Base-by-base conservation (phyloP, 2,888 invertebrate species). In the Mantis religiosa region DNA sequence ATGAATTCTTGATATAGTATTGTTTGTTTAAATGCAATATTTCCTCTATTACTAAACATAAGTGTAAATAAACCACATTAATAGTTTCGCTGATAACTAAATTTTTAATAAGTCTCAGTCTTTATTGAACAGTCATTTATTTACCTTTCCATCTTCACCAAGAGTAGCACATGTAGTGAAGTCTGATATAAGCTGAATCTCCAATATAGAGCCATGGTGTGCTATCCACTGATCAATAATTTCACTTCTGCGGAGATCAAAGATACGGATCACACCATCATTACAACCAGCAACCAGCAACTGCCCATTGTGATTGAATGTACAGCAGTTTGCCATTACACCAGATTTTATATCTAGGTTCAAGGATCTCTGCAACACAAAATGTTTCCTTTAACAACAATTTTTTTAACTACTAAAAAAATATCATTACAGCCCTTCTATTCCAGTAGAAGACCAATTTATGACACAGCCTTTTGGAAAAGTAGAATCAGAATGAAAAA, bases 221-320 rank as follows among this genome's bases (percentile, higher is more conserved):
- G 94, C 94, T 89, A 92, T 92, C 93, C 95, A 94, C 90, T 94
- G 94, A 83, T 94, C 94, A 28, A 95, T 94, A 90, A 94, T 94
- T 91, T 95, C 94, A 87, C 93, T 93, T 89, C 94, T 93, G 71
- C 94, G 92, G 84, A 95, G 91, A 92, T 95, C 95, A 91, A 94
- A 94, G 88, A 95, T 93, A 84, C 94, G 92, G 88, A 95, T 93
- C 86, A 93, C 93, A 14, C 95, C 95, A 92, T 95, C 95, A 1
- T 94, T 94, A 28, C 94, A 93, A 47, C 95, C 95, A 81, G 94
- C 94, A 34, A 95, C 93, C 82, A 95, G 91, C 28, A 95, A 92
- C 91, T 95, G 94, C 12, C 95, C 95, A 91, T 95, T 95, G 91
- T 95, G 95, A 92, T 95, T 95, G 91, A 94, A 95, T 0, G 94